Percentiles rank a stretch among this genome's conserved stretches.
Conservation (phyloP, 1,140 invertebrate genomes). For the Euschistus heros region DNA sequence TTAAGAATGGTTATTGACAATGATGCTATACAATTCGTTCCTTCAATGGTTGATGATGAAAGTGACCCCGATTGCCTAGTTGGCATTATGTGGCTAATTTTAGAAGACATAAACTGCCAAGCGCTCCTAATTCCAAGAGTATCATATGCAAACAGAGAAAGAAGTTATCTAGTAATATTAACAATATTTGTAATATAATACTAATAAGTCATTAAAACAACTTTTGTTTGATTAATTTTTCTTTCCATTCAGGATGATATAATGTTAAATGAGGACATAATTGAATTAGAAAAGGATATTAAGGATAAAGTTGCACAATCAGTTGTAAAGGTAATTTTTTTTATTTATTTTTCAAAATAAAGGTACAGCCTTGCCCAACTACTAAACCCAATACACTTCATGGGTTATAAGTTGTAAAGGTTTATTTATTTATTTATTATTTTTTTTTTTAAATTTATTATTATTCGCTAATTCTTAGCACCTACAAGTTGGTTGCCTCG, state of each 20-base stretch:
- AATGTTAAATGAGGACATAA: constrained; percentile 17
- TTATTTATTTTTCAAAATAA: no score
- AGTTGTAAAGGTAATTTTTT: constrained; percentile 14
- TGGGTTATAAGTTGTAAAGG: no score
- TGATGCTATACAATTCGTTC: constrained; percentile 49
- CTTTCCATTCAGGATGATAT: constrained; percentile 21
- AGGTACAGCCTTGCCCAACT: no score
- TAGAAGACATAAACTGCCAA: constrained; percentile 52
- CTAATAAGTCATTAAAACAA: no score
- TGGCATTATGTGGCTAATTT: constrained; percentile 42
- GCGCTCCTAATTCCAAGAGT: constrained; percentile 28
- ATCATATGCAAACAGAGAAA: constrained; percentile 20
- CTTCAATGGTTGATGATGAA: constrained; percentile 41
- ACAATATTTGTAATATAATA: no score
- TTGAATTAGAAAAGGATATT: constrained; percentile 17
- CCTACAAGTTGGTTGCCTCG: no score
- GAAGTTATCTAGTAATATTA: constrained; percentile 26
- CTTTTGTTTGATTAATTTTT: neutral
- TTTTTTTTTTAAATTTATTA: no score
- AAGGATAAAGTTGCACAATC: constrained; percentile 7
- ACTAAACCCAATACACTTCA: no score
- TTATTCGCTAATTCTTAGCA: no score
- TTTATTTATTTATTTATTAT: no score
- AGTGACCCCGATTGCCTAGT: constrained; percentile 46
- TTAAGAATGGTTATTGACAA: constrained; percentile 46